phyloP scores from a whole-genome alignment of 2,797 vertebrate genomes.

The Peromyscus attwateri region DNA sequence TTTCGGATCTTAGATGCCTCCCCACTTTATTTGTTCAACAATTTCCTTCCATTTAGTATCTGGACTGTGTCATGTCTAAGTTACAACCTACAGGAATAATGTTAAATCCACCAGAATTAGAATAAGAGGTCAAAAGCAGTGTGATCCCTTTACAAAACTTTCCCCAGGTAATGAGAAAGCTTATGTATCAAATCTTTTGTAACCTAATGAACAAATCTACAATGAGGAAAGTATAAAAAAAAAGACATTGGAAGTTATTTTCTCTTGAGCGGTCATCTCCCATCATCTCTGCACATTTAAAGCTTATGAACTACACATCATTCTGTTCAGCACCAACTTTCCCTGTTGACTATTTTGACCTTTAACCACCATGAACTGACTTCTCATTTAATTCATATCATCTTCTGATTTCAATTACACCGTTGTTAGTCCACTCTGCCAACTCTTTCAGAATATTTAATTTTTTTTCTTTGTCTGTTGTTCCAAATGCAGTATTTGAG shows the following conservation, averaged over 20 bases:
- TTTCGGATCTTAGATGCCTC: constrained; percentile 54
- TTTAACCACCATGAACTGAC: not conserved
- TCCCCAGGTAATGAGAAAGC: not conserved
- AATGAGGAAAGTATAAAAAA: not conserved
- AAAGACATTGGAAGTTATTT: not conserved
- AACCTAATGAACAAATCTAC: not conserved
- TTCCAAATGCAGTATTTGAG: not conserved
- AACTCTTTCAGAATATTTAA: not conserved
- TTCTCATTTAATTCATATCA: not conserved
- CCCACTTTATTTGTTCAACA: constrained; percentile 61
- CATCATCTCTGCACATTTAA: not conserved
- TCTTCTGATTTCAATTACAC: not conserved
- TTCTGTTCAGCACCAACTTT: not conserved
- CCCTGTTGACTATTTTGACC: not conserved
- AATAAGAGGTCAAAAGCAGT: constrained; percentile 6
- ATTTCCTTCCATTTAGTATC: constrained; percentile 58
- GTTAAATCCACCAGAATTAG: constrained; percentile 16
- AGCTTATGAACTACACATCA: not conserved
- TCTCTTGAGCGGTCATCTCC: not conserved
- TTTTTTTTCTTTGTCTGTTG: not conserved
- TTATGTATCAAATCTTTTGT: not conserved
- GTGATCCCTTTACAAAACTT: not conserved
- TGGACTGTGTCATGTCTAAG: constrained; percentile 46
- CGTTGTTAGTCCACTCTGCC: not conserved
- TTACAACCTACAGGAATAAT: constrained; percentile 18